Evolutionary conservation across 2,113 vertebrate genomes (phyloP).

Genomic region (Tamias sibiricus): DNA sequence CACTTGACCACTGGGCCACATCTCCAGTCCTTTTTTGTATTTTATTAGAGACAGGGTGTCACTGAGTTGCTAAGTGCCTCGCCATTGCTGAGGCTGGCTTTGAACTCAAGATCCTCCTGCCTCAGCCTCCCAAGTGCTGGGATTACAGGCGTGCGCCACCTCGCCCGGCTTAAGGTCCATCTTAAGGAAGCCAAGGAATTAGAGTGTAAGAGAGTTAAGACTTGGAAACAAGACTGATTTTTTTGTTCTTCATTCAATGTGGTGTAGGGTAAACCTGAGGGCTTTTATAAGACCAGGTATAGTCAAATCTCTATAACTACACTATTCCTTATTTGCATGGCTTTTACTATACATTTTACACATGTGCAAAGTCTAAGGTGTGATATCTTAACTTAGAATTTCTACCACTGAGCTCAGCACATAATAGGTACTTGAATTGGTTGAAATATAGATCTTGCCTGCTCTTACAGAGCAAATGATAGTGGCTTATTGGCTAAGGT

Average conservation of each 20-base stretch:
- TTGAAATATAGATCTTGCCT: slow-evolving; percentile 9
- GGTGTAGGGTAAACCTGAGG: background rate
- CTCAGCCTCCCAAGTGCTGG: too few relatives aligned
- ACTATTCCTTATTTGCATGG: background rate
- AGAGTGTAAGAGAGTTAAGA: background rate
- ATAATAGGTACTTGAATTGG: slow-evolving; percentile 2
- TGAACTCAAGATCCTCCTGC: too few relatives aligned
- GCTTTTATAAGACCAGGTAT: background rate
- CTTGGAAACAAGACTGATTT: background rate
- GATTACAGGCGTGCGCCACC: too few relatives aligned
- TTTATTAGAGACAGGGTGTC: too few relatives aligned
- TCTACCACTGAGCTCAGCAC: background rate
- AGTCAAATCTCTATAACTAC: background rate
- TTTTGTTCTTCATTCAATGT: background rate
- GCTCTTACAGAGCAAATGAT: background rate
- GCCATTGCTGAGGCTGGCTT: too few relatives aligned
- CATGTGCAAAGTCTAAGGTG: background rate
- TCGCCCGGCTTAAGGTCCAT: background rate
- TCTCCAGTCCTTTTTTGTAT: too few relatives aligned
- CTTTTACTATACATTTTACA: background rate
- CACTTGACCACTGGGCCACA: too few relatives aligned
- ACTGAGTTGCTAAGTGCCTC: too few relatives aligned
- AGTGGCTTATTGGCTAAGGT: background rate
- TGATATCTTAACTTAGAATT: slow-evolving; percentile 24
- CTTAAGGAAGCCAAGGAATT: background rate